phyloP scores from a whole-genome alignment of 2,797 vertebrate species.

The Pantherophis alleghaniensis region DNA sequence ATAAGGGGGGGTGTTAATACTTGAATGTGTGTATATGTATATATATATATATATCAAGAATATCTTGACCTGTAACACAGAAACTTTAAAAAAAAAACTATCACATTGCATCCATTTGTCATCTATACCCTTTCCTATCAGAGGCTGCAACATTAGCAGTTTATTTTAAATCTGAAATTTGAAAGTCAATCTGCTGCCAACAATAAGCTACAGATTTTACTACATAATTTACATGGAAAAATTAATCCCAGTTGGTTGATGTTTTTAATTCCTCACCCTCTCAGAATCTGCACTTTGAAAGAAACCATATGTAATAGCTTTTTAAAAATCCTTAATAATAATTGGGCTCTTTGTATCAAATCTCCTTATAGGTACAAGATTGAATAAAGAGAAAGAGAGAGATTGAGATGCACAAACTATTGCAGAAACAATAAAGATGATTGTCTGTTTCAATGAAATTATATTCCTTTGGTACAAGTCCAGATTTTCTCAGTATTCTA shows the following conservation, averaged over 20 bases:
- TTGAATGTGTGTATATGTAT: too few species aligned
- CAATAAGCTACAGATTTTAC: neutral
- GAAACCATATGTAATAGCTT: neutral
- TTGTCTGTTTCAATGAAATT: neutral
- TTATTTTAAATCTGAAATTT: constrained; percentile 12
- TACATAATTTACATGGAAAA: neutral
- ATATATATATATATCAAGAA: neutral
- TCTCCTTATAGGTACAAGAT: neutral
- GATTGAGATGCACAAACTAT: neutral
- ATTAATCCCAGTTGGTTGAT: constrained; percentile 13
- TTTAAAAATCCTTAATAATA: neutral
- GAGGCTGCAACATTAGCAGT: neutral
- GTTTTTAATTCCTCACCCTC: neutral
- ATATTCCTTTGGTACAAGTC: neutral
- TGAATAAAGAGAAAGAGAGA: neutral
- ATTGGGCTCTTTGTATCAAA: neutral
- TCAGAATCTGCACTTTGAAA: neutral
- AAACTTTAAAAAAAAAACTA: neutral
- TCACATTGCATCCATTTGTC: neutral
- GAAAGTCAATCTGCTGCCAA: neutral
- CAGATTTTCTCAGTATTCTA: neutral
- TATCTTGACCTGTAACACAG: neutral
- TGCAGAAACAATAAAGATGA: neutral
- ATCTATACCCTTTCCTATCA: neutral
- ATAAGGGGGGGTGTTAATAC: neutral